Conservation (phyloP, 2,797 vertebrate genomes). For the Emydoidea blandingii region DNA sequence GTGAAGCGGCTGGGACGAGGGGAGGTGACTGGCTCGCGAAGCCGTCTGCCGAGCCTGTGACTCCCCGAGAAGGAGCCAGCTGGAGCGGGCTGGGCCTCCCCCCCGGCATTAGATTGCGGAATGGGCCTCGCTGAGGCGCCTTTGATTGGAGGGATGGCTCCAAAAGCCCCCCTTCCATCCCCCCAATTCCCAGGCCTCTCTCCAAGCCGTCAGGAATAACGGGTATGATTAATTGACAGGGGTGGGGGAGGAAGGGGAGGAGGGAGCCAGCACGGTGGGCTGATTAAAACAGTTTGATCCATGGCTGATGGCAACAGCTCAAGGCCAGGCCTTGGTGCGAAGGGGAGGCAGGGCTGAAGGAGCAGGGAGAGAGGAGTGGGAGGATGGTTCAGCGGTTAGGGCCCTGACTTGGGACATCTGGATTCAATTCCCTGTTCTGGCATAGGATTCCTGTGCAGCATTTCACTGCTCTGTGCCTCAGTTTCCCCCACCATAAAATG, state of each 20-base stretch:
- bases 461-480: not conserved
- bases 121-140: not conserved
- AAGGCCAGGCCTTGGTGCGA: not conserved
- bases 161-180: not conserved
- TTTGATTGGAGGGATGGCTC: not conserved
- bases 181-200: not conserved
- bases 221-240: not conserved
- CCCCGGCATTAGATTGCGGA: not conserved
- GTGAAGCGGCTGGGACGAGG: not conserved
- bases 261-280: not conserved
- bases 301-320: not conserved
- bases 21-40: too few relatives aligned
- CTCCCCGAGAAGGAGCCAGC: not conserved
- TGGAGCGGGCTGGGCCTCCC: not conserved
- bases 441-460: not conserved
- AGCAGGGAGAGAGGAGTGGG: not conserved
- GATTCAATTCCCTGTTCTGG: not conserved
- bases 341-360: not conserved
- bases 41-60: not conserved
- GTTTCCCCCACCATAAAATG: not conserved
- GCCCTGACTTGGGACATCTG: too few relatives aligned
- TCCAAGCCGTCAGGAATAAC: not conserved
- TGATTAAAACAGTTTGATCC: not conserved
- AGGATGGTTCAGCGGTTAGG: too few relatives aligned
- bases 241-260: not conserved